Percentiles rank a stretch among this genome's conserved stretches.
phyloP scores from a whole-genome alignment of 2,888 invertebrate species.

The Cerceris ruficornis region DNA sequence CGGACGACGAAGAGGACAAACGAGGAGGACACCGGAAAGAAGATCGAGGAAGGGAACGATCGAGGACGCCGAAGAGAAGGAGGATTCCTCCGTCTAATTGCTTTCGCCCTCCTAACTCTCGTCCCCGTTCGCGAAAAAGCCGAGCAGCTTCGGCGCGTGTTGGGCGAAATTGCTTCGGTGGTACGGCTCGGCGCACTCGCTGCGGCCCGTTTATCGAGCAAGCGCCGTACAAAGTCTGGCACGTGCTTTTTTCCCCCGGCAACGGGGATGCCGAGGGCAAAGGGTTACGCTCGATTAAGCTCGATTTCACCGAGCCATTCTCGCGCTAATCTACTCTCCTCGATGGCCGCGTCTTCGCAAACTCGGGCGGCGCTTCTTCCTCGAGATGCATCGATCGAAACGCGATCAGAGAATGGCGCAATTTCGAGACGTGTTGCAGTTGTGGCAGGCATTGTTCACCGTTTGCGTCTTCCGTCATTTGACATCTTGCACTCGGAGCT shows the following conservation, averaged over 20 bases:
- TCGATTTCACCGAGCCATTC: constrained; percentile 5
- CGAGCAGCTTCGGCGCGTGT: constrained; percentile 26
- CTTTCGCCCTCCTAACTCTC: constrained; percentile 37
- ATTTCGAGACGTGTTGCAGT: too few species aligned
- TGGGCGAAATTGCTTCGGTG: constrained; percentile 42
- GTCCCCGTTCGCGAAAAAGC: constrained; percentile 46
- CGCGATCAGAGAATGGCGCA: too few species aligned
- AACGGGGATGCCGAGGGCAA: constrained; percentile 19
- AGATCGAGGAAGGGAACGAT: too few species aligned
- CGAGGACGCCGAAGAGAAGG: not conserved
- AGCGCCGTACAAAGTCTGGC: constrained; percentile 44
- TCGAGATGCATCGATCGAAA: too few species aligned
- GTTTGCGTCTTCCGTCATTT: too few species aligned
- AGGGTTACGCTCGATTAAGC: constrained; percentile 28
- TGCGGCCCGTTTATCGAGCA: constrained; percentile 35
- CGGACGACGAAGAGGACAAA: too few species aligned
- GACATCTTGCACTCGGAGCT: too few species aligned
- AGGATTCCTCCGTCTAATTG: constrained; percentile 58
- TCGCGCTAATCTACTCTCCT: too few species aligned
- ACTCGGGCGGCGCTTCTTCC: too few species aligned
- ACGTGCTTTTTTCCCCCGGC: constrained; percentile 39
- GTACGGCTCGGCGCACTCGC: constrained; percentile 36
- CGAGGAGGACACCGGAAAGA: too few species aligned
- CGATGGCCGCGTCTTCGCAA: too few species aligned
- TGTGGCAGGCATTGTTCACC: too few species aligned